phyloP scores from a whole-genome alignment of 2,797 vertebrate genomes.

The Helicolenus hilgendorfi region DNA sequence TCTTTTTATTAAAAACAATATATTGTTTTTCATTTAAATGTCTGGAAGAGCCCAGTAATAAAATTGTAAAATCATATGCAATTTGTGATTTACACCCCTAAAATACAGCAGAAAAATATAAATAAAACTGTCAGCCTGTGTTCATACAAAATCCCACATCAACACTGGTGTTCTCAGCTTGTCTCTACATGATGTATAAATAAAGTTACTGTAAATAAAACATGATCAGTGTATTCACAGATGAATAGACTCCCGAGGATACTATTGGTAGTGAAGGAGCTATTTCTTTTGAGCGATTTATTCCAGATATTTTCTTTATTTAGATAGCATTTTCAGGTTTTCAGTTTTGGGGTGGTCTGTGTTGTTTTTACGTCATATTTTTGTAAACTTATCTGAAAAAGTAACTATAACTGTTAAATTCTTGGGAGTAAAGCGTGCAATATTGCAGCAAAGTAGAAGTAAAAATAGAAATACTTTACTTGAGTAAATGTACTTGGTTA shows the following conservation, averaged over 20 bases:
- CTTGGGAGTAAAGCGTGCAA: fast-evolving
- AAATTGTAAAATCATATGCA: not conserved
- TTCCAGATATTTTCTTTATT: not conserved
- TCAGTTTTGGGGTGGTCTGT: not conserved
- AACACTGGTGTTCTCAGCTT: not conserved
- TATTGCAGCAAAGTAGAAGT: not conserved
- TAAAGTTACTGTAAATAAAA: not conserved
- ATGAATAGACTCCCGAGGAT: not conserved
- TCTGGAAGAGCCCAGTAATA: too few species aligned
- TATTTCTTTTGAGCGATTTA: not conserved
- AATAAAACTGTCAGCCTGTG: not conserved
- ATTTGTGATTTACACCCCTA: too few species aligned
- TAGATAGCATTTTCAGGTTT: not conserved
- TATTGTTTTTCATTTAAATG: too few species aligned
- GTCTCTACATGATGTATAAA: not conserved
- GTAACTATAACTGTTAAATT: not conserved
- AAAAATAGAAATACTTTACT: not conserved
- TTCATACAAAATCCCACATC: not conserved
- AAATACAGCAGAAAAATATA: not conserved
- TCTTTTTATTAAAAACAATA: too few species aligned
- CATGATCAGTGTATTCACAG: not conserved
- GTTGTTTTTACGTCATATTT: not conserved
- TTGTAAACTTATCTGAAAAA: not conserved
- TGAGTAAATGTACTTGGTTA: not conserved
- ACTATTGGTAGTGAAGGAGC: not conserved